These are phyloP conservation scores for Dimorphilus gyrociliatus DNA, from an alignment of 2,888 invertebrate genomes.

Conservation along the genomic window DNA sequence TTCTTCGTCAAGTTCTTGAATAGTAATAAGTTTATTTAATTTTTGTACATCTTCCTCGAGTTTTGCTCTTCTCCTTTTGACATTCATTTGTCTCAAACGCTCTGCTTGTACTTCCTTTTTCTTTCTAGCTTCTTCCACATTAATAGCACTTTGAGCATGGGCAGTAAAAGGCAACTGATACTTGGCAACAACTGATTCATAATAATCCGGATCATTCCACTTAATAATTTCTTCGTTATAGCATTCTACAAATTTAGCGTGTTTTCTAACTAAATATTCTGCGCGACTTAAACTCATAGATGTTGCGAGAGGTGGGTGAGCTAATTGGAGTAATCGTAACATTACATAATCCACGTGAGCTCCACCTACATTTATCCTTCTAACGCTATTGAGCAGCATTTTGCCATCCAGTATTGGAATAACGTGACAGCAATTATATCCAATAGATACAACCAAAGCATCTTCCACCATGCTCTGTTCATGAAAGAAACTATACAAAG, in stretches of 20 bases:
- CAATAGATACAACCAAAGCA: conserved; percentile 63
- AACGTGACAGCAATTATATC: conserved; percentile 72
- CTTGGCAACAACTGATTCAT: conserved; percentile 58
- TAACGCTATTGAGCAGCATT: conserved; percentile 52
- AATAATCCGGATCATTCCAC: conserved; percentile 63
- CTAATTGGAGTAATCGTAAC: conserved; percentile 70
- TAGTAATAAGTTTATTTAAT: conserved; percentile 54
- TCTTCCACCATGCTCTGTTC: conserved; percentile 29
- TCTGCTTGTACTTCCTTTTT: conserved; percentile 67
- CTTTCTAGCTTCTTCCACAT: conserved; percentile 53
- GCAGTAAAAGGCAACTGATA: conserved; percentile 70
- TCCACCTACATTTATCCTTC: conserved; percentile 72
- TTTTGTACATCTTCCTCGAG: conserved; percentile 74
- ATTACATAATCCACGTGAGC: conserved; percentile 66
- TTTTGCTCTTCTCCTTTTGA: conserved; percentile 67
- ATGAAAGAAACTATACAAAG: conserved; percentile 41
- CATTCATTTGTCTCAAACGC: conserved; percentile 70
- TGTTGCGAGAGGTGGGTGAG: conserved; percentile 77
- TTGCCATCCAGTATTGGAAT: conserved; percentile 56
- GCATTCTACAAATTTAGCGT: conserved; percentile 58
- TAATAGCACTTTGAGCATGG: too few relatives aligned
- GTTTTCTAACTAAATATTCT: conserved; percentile 67
- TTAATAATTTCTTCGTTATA: conserved; percentile 60
- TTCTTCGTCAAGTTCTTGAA: conserved; percentile 56
- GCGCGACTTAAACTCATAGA: conserved; percentile 68